Evolutionary conservation across 2,797 vertebrate genomes (phyloP).

Genomic region (Brachymystax lenok): DNA sequence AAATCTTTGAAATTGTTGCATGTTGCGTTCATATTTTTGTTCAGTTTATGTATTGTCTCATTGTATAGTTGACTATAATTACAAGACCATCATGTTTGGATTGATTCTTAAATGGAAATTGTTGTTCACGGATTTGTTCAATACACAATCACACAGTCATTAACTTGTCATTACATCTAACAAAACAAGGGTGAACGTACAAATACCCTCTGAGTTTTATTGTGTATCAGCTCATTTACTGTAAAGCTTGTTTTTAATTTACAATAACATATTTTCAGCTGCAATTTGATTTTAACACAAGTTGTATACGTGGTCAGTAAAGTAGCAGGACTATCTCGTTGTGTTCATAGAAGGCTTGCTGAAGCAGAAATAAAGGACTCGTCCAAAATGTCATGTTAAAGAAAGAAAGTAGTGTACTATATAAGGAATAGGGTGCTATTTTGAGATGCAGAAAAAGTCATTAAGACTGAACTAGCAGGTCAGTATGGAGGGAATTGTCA

Average conservation of each 20-base stretch:
- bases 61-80: no score
- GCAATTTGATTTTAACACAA: not conserved
- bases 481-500: constrained; percentile 42
- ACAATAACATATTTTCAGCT: not conserved
- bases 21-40: no score
- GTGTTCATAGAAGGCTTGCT: not conserved
- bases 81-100: no score
- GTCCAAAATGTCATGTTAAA: not conserved
- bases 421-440: not conserved
- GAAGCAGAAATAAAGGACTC: not conserved
- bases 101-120: no score
- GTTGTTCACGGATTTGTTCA: no score
- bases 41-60: no score
- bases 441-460: not conserved
- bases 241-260: not conserved
- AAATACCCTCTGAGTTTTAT: not conserved
- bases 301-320: not conserved
- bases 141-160: not conserved
- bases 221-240: not conserved
- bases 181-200: not conserved
- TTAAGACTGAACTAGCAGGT: constrained; percentile 20
- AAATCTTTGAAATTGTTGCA: no score
- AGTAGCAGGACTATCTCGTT: not conserved
- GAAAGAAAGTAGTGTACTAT: not conserved
- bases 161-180: not conserved